Conservation (phyloP, 2,113 vertebrate genomes). For the Noturus placidus region DNA sequence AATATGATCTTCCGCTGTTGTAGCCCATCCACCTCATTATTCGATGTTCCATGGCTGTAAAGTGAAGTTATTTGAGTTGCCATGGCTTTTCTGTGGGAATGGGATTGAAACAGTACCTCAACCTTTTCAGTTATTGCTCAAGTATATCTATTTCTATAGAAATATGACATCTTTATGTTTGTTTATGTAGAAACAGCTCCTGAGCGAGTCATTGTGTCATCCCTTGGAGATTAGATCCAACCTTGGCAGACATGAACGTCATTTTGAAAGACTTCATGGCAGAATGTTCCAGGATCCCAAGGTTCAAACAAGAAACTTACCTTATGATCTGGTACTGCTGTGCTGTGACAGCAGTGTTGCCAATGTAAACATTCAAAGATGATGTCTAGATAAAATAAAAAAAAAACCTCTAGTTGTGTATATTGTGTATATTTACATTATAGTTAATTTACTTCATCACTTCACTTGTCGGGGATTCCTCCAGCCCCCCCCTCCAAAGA, state of each 20-base stretch:
- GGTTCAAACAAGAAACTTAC: constrained; percentile 75
- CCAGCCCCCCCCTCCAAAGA: too few species aligned
- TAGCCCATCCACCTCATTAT: neutral
- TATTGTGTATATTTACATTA: neutral
- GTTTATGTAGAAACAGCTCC: neutral
- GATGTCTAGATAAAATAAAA: neutral
- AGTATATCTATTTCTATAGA: too few species aligned
- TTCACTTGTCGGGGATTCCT: too few species aligned
- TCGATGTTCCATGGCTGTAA: neutral
- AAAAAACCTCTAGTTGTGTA: too few species aligned
- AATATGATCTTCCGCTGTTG: neutral
- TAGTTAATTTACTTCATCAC: neutral
- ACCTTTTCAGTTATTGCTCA: too few species aligned
- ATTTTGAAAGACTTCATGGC: constrained; percentile 80
- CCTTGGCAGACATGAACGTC: constrained; percentile 76
- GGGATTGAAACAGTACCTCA: neutral
- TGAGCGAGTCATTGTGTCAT: neutral
- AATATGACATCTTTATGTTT: neutral
- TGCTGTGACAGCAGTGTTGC: constrained; percentile 78
- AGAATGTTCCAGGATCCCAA: constrained; percentile 74
- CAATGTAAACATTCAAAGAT: constrained; percentile 68
- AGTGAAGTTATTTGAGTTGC: neutral
- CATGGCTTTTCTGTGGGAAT: neutral
- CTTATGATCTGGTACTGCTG: constrained; percentile 77
- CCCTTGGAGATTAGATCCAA: constrained; percentile 53